A percentile compares a stretch with the other conserved stretches of the same genome.
Evolutionary conservation across 2,888 invertebrate species (phyloP).

Genomic region (Bembecia ichneumoniformis): DNA sequence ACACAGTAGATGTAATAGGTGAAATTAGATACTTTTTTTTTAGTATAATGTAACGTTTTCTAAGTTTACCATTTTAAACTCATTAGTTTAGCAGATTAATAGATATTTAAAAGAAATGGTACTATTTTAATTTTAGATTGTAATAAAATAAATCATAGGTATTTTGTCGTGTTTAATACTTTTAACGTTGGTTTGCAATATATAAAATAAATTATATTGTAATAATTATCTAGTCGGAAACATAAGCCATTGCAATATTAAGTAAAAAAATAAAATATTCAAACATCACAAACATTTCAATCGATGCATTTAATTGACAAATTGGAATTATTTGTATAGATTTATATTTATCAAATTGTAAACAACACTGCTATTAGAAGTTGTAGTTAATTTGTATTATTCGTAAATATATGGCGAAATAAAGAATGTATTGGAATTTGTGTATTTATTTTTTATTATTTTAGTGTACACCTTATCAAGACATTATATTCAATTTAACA

Average conservation of each 20-base stretch:
- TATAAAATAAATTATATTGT: slow-evolving; percentile 19
- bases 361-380: not conserved
- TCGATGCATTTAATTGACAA: slow-evolving; percentile 13
- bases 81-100: not conserved
- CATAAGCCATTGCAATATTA: slow-evolving; percentile 69
- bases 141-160: not conserved
- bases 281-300: slow-evolving; percentile 18
- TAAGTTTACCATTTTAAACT: slow-evolving; percentile 16
- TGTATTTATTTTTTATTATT: not conserved
- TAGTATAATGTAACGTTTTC: not conserved
- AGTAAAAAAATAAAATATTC: slow-evolving; percentile 25
- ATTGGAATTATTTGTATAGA: slow-evolving; percentile 1
- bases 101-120: not conserved
- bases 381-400: slow-evolving; percentile 22
- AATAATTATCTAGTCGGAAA: slow-evolving; percentile 68
- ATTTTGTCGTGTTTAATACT: slow-evolving; percentile 1
- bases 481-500: too few relatives aligned
- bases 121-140: not conserved
- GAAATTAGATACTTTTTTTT: not conserved
- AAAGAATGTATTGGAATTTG: not conserved
- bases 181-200: slow-evolving; percentile 8
- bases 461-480: too few relatives aligned
- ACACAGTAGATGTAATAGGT: slow-evolving; percentile 3
- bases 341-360: not conserved
- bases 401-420: not conserved